phyloP scores from a whole-genome alignment of 2,113 vertebrate species.

The Trichomycterus rosablanca region DNA sequence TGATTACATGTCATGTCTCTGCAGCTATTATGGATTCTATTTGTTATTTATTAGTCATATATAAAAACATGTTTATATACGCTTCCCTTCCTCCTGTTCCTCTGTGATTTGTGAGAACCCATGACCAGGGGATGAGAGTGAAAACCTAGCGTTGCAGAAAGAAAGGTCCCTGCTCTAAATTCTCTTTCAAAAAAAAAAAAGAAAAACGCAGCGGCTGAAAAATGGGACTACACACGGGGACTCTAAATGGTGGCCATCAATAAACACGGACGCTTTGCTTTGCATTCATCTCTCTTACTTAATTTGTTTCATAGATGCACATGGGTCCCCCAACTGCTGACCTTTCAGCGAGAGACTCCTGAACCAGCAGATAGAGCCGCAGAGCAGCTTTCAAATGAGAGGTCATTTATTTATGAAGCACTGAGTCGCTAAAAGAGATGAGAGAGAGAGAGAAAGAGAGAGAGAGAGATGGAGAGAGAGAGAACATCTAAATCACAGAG shows the following conservation, averaged over 20 bases:
- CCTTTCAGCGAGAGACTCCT: constrained; percentile 50
- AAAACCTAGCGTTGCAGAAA: constrained; percentile 23
- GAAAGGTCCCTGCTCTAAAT: constrained; percentile 35
- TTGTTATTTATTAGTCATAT: too few relatives aligned
- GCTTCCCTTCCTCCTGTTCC: neutral
- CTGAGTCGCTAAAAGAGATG: constrained; percentile 30
- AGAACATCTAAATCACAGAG: constrained; percentile 31
- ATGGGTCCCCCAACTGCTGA: constrained; percentile 47
- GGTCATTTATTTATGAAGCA: constrained; percentile 36
- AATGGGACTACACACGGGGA: constrained; percentile 45
- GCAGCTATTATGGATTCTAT: too few relatives aligned
- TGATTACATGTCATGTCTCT: too few relatives aligned
- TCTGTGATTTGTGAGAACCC: constrained; percentile 35
- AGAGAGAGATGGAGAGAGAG: constrained; percentile 5
- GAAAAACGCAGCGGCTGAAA: constrained; percentile 40
- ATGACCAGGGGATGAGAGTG: constrained; percentile 28
- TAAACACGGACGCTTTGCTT: constrained; percentile 45
- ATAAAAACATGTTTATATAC: too few relatives aligned
- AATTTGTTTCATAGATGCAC: constrained; percentile 48
- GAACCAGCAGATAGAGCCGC: constrained; percentile 49
- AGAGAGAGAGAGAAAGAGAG: constrained; percentile 34
- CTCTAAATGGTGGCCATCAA: constrained; percentile 56
- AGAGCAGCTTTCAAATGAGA: constrained; percentile 41
- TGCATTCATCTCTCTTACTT: constrained; percentile 52
- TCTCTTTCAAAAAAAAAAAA: constrained; percentile 47